Base-by-base conservation (phyloP, 2,113 vertebrate genomes). In the Haemorhous mexicanus region DNA sequence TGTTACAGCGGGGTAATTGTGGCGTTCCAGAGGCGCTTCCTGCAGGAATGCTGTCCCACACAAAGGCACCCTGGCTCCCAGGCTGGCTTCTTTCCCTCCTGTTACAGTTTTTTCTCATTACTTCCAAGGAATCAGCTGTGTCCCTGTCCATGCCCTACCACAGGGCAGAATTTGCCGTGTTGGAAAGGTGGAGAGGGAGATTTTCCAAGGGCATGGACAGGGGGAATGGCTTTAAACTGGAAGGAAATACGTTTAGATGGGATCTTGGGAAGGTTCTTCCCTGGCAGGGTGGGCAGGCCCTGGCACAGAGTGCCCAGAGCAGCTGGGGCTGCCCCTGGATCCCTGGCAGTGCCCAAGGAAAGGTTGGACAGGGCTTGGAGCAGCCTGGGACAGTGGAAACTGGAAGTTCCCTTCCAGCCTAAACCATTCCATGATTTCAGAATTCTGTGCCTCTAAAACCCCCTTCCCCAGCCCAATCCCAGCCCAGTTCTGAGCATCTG, bases 301-400 rank as follows among this genome's bases (percentile, higher is more conserved):
- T 74, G 52, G 61, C 33, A 46, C 16, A 21, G 69, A 37, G 4
- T 47, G 39, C 13, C 13, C 47, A 83, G 53, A 32, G 46, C 0
- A 89, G 46, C 69, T 41, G 78, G 9, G 53, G 53, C 46, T 75
- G 55, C 23, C 19, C 33, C 64, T 61, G 80, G 37, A 70, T 55
- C 46, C 46, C 46, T 75, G 46, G 46, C 0, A 61, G 6, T 10
- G 24, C 2, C 37, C 78, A 53, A 61, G n/a, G 39, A 5, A 11
- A 59, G 13, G 50, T 0, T 44, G 85, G 46, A 77, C 0, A 3
- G 6, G 14, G 17, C 9, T 52, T 27, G 66, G 61, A 81, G 44
- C 16, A 20, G 0, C 1, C 28, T 46, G 46, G 39, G n/a, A 16
- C 0, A 3, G 53, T 6, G 14, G 39, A 9, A 47, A 6, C 7